Evolutionary conservation across 2,888 invertebrate species (phyloP).

Genomic region (Spicauda simplicius): DNA sequence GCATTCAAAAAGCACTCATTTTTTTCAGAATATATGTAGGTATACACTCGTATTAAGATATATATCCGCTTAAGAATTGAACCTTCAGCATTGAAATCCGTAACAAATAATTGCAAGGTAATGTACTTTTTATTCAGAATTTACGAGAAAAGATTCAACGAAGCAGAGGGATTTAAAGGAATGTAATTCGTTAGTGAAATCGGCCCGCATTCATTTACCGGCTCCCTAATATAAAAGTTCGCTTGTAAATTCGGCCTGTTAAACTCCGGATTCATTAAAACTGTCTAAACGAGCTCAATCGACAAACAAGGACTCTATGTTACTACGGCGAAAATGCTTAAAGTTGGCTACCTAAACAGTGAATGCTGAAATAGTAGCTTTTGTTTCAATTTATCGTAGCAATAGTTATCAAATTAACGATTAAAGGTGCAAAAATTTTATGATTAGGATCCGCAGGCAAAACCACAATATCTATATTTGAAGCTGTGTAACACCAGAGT

Average conservation of each 20-base stretch:
- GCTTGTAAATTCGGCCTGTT: slow-evolving; percentile 19
- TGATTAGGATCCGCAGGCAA: no score
- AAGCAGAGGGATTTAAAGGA: background rate
- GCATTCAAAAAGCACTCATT: background rate
- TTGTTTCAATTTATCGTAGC: no score
- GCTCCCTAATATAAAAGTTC: slow-evolving; percentile 31
- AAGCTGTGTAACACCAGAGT: no score
- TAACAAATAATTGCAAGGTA: background rate
- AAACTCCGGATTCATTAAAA: slow-evolving; percentile 26
- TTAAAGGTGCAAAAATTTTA: no score
- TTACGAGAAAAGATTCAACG: background rate
- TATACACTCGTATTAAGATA: no score
- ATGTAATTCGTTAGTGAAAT: slow-evolving; percentile 8
- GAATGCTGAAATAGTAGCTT: background rate
- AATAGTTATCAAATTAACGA: no score
- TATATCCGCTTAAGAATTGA: no score
- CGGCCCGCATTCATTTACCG: slow-evolving; percentile 14
- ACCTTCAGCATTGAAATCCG: background rate
- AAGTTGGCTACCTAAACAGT: background rate
- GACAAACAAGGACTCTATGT: slow-evolving; percentile 9
- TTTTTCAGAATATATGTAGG: no score
- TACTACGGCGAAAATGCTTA: background rate
- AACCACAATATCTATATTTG: no score
- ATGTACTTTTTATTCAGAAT: background rate
- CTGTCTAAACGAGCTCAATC: slow-evolving; percentile 18